A percentile compares a stretch with the other conserved stretches of the same genome.
phyloP scores from a whole-genome alignment of 35 echinoderm and acorn worm species.

The Apostichopus californicus region DNA sequence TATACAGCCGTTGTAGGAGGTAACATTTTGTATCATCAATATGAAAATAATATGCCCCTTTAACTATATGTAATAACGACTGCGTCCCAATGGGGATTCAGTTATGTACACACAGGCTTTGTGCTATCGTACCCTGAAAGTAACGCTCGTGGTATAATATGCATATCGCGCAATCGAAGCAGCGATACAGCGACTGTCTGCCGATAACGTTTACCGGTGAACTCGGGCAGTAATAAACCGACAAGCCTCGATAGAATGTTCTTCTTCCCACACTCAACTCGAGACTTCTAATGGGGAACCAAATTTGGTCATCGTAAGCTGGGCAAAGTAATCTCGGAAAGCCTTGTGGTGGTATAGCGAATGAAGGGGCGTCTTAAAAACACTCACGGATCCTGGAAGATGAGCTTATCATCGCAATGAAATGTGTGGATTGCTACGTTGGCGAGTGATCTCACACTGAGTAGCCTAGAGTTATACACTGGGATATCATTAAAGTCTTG shows the following conservation, averaged over 20 bases:
- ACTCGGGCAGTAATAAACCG: not conserved
- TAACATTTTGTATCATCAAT: not conserved
- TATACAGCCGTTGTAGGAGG: not conserved
- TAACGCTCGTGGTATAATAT: not conserved
- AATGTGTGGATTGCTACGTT: slow-evolving; percentile 39
- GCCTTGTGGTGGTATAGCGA: not conserved
- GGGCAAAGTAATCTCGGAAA: not conserved
- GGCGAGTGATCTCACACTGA: slow-evolving; percentile 9
- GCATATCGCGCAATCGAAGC: not conserved
- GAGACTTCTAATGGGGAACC: slow-evolving; percentile 10
- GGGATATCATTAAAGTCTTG: not conserved
- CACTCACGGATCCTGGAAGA: not conserved
- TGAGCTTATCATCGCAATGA: slow-evolving; percentile 32
- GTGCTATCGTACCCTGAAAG: slow-evolving; percentile 23
- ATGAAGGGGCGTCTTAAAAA: not conserved
- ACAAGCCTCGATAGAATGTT: slow-evolving; percentile 13
- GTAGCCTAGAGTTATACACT: not conserved
- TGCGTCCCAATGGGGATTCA: slow-evolving; percentile 8
- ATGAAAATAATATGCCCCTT: not conserved
- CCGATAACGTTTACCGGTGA: not conserved
- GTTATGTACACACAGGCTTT: not conserved
- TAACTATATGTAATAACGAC: not conserved
- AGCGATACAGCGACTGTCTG: not conserved
- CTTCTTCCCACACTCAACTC: slow-evolving; percentile 7
- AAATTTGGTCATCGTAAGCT: slow-evolving; percentile 33